Base-by-base conservation (phyloP, 2,888 invertebrate species). In the Drosophila acutilabella region DNA sequence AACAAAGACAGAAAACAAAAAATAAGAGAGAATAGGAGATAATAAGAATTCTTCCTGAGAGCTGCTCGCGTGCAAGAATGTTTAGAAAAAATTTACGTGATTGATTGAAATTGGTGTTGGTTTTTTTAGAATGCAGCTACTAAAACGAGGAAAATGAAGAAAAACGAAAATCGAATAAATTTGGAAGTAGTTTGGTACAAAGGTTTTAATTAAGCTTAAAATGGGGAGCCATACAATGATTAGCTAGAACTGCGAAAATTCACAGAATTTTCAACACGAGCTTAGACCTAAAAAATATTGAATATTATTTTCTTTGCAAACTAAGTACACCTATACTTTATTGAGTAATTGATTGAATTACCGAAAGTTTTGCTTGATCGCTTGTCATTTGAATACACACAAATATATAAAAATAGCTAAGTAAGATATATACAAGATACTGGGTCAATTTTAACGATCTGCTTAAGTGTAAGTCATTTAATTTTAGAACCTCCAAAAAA, bases 371-470 rank as follows among this genome's bases (percentile, higher is more conserved):
- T 71, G 80, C 67, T 75, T 74, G 77, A 69, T 79, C 70, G 65
- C 74, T 68, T 71, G 79, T 65, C 54, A 66, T 30, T 61, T 65
- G 48, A 56, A 71, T 47, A 26, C 36, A 30, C 30, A 30, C 30
- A 30, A 30, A 30, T 30, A 26, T 26, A 26, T 26, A 26, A 26
- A 26, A 7, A 1, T 26, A 36, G 33, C 26, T 33, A 44, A 50
- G 44, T 53, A 42, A n/a, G 23, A 23, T 23, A 26, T 14, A 36
- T 33, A 23, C 51, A 64, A 67, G 54, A 71, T 81, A 79, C 23
- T 87, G 80, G 87, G 86, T 84, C 86, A 84, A 86, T 84, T 86
- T 82, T 80, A 67, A 65, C 79, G 88, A 88, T 89, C 88, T 89
- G 78, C 78, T 52, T 85, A 83, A 66, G 62, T 70, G 42, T 88